Evolutionary conservation across 2,797 vertebrate species (phyloP).

Genomic region (Yasuhikotakia modesta): DNA sequence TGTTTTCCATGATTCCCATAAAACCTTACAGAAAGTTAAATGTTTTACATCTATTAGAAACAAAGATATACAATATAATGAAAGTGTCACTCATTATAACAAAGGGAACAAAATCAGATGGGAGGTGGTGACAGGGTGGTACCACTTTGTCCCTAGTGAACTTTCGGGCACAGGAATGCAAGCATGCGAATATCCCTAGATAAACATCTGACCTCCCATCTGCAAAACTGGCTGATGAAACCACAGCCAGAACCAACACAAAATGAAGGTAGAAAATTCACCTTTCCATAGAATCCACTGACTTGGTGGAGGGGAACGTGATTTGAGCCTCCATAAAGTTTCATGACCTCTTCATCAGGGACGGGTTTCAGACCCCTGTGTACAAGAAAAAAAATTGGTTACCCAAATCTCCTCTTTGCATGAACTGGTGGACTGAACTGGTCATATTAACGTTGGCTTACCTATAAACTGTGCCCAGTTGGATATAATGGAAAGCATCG

Average conservation of each 20-base stretch:
- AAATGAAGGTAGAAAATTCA: conserved; percentile 56
- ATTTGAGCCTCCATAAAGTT: conserved; percentile 80
- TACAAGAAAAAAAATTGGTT: neutral
- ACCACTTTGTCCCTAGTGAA: conserved; percentile 8
- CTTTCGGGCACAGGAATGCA: conserved; percentile 7
- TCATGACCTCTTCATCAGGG: conserved; percentile 80
- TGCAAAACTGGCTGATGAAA: neutral
- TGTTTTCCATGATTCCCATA: neutral
- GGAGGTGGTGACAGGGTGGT: conserved; percentile 8
- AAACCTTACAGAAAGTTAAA: too few relatives aligned
- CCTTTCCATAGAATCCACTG: conserved; percentile 89
- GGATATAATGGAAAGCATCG: conserved; percentile 87
- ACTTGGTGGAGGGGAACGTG: conserved; percentile 83
- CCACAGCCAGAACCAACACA: neutral
- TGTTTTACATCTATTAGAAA: neutral
- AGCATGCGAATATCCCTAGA: conserved; percentile 7
- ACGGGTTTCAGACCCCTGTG: conserved; percentile 80
- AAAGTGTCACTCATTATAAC: neutral
- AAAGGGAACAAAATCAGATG: conserved; percentile 1
- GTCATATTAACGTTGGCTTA: conserved; percentile 57
- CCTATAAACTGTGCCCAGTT: conserved; percentile 84
- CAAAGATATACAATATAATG: neutral
- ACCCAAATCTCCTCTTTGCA: neutral
- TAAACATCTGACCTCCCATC: neutral
- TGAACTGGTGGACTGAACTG: neutral